Evolutionary conservation across 2,797 vertebrate genomes (phyloP).

Genomic region (Melanotaenia boesemani): DNA sequence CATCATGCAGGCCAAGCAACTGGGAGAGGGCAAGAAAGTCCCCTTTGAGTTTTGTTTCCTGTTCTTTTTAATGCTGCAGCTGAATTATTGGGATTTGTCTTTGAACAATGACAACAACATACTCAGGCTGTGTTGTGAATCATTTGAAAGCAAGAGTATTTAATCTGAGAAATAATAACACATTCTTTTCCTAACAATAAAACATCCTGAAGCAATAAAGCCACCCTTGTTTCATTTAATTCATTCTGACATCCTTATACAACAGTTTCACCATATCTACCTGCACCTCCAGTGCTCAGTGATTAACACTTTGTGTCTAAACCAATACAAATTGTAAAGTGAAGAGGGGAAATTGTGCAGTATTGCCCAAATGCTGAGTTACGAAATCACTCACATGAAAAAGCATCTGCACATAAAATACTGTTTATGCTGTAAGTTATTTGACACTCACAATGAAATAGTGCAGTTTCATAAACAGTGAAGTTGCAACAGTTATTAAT

Average conservation of each 20-base stretch:
- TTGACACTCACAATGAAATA: neutral
- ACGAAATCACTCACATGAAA: neutral
- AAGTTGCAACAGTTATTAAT: neutral
- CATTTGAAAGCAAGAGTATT: conserved; percentile 7
- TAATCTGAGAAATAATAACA: conserved; percentile 10
- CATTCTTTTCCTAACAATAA: conserved; percentile 11
- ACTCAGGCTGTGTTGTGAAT: conserved; percentile 22
- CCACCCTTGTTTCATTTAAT: neutral
- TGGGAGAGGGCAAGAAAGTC: conserved; percentile 45
- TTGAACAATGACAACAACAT: conserved; percentile 36
- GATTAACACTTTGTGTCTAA: neutral
- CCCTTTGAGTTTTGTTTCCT: conserved; percentile 60
- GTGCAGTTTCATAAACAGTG: neutral
- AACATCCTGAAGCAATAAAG: conserved; percentile 11
- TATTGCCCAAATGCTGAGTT: neutral
- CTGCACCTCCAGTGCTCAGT: neutral
- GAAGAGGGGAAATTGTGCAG: neutral
- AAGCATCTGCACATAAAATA: neutral
- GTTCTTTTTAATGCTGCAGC: conserved; percentile 20
- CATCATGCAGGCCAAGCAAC: conserved; percentile 11
- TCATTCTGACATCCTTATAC: neutral
- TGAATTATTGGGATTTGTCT: conserved; percentile 50
- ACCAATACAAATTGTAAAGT: neutral
- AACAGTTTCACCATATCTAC: neutral
- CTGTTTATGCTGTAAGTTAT: neutral